Base-by-base conservation (phyloP, 2,797 vertebrate species). In the Gobio occitaniae region DNA sequence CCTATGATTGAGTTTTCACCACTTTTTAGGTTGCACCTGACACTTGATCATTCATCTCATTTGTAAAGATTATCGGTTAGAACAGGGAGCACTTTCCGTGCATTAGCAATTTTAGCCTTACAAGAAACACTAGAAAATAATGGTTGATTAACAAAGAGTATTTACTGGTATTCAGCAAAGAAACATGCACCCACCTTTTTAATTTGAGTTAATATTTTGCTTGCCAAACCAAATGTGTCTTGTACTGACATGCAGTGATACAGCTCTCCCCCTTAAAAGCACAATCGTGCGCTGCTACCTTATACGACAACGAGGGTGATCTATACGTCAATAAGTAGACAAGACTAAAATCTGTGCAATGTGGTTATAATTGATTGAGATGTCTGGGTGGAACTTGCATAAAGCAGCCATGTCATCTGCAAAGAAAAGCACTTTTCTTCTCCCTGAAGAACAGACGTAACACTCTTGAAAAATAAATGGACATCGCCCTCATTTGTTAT, bases 21-120 rank as follows among this genome's bases (percentile, higher is more conserved):
- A 97, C 97, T 97, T 98, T 98, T 97, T 97, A 96, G 92, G 96
- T 96, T 97, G 96, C 96, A 96, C 96, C 97, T 97, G 96, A 96
- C 97, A 96, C 98, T 97, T 94, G 93, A 96, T 95, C 95, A 94
- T 96, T 97, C 96, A 99, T 98, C 96, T 93, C 94, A 97, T 99
- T 99, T 98, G 96, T 96, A 96, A 97, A 98, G 97, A 98, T 96
- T 97, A 98, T 97, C 93, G 95, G 96, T 96, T 88, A 94, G 96
- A 96, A 97, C 93, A 91, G 91, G 88, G 88, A 94, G 94, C 94
- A 94, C 94, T 95, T 92, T 89, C 89, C 93, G 89, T 92, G 90
- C 94, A 95, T 95, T 95, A 95, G 93, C 90, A 92, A 91, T 91
- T 88, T 89, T 90, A 92, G 90, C 89, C 93, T 94, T 93, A 93